These are phyloP conservation scores for Enteromius treurensis DNA, from an alignment of 2,797 vertebrate genomes.

Conservation along the genomic window DNA sequence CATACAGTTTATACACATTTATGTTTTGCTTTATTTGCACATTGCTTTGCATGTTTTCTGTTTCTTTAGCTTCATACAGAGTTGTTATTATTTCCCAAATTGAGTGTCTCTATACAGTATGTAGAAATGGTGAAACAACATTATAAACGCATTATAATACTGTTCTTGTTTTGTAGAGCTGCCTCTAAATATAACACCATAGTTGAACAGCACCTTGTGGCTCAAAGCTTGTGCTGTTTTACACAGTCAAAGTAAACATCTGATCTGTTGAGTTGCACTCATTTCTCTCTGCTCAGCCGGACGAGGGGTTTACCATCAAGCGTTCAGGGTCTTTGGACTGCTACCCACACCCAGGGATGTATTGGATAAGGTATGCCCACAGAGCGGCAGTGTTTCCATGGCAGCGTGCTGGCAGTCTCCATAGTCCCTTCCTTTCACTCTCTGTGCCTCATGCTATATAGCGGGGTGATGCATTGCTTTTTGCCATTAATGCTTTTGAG, in stretches of 20 bases:
- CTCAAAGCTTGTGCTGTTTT: slow-evolving; percentile 40
- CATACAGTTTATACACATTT: background rate
- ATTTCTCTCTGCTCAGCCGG: slow-evolving; percentile 95
- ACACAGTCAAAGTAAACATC: slow-evolving; percentile 68
- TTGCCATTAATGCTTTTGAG: slow-evolving; percentile 76
- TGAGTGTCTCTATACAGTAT: slow-evolving; percentile 7
- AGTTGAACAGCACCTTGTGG: slow-evolving; percentile 15
- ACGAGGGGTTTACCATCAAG: slow-evolving; percentile 97
- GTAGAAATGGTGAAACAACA: background rate
- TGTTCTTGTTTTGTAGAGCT: background rate
- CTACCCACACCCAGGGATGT: slow-evolving; percentile 96
- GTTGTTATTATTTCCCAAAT: slow-evolving; percentile 6
- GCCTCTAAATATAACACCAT: background rate
- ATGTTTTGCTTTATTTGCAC: slow-evolving; percentile 17
- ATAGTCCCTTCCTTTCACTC: slow-evolving; percentile 71
- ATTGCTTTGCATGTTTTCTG: slow-evolving; percentile 22
- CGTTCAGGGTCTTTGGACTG: slow-evolving; percentile 98
- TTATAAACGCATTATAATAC: background rate
- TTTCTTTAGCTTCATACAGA: background rate
- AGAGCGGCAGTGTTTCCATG: slow-evolving; percentile 90
- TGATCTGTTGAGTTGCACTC: slow-evolving; percentile 88
- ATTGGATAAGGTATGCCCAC: slow-evolving; percentile 96
- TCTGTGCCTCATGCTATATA: slow-evolving; percentile 39
- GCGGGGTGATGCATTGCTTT: slow-evolving; percentile 83
- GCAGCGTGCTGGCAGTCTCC: slow-evolving; percentile 96